Conservation (phyloP, 2,888 invertebrate species). For the Fragum whitleyi region DNA sequence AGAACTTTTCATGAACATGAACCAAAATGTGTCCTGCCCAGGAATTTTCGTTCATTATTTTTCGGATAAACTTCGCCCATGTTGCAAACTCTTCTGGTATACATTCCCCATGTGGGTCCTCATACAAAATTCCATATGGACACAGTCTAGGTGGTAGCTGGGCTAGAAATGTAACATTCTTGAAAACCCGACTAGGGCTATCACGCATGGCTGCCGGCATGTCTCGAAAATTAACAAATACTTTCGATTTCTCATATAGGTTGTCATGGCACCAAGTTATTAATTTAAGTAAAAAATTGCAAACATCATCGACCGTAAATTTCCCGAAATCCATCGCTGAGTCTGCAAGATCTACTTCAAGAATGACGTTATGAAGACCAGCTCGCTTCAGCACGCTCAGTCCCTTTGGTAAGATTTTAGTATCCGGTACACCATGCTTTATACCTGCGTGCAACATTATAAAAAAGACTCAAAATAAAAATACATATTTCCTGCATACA, state of each 20-base stretch:
- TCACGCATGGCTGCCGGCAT: slow-evolving; percentile 38
- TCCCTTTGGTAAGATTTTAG: background rate
- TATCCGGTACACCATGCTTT: slow-evolving; percentile 2
- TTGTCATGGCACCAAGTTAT: slow-evolving; percentile 29
- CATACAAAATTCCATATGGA: slow-evolving; percentile 31
- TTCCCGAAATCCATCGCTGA: background rate
- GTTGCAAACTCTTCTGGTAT: slow-evolving; percentile 8
- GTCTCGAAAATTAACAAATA: slow-evolving; percentile 37
- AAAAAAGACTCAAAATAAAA: background rate
- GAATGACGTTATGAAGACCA: background rate
- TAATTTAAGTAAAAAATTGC: slow-evolving; percentile 19
- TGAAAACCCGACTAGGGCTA: slow-evolving; percentile 3
- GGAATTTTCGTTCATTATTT: slow-evolving; percentile 35
- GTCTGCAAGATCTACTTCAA: slow-evolving; percentile 11
- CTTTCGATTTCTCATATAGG: slow-evolving; percentile 18
- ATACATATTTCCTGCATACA: background rate
- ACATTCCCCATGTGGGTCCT: slow-evolving; percentile 34
- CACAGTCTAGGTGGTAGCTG: background rate
- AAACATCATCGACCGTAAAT: slow-evolving; percentile 13
- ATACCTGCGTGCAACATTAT: background rate
- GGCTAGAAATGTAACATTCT: slow-evolving; percentile 8
- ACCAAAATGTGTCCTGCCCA: slow-evolving; percentile 49
- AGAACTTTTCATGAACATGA: slow-evolving; percentile 29
- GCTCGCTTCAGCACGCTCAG: background rate
- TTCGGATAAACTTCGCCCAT: slow-evolving; percentile 33